Evolutionary conservation across 1,140 invertebrate species (phyloP).

Genomic region (Drosophila willistoni): DNA sequence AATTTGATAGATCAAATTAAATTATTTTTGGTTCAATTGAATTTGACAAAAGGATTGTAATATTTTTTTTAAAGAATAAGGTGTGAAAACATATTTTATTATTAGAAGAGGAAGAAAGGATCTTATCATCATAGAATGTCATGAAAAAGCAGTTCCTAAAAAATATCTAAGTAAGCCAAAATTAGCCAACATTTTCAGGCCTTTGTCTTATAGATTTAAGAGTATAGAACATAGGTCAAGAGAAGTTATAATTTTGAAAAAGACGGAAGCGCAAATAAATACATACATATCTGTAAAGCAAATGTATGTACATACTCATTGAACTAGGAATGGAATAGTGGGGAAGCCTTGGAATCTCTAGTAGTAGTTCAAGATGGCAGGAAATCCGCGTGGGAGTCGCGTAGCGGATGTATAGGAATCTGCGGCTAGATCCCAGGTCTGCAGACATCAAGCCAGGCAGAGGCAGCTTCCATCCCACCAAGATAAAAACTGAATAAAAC

Average conservation of each 20-base stretch:
- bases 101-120: too few species aligned
- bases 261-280: constrained; percentile 41
- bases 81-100: too few species aligned
- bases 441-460: background rate
- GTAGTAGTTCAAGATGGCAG: constrained; percentile 26
- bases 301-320: constrained; percentile 67
- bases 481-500: background rate
- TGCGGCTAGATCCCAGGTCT: background rate
- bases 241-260: background rate
- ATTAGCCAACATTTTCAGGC: too few species aligned
- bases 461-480: constrained; percentile 1
- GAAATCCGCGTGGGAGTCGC: constrained; percentile 69
- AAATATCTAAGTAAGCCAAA: too few species aligned
- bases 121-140: too few species aligned
- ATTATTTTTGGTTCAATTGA: too few species aligned
- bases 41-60: too few species aligned
- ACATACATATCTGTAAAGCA: background rate
- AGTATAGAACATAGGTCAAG: background rate
- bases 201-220: too few species aligned
- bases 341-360: background rate
- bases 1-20: too few species aligned
- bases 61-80: too few species aligned
- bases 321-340: constrained; percentile 55
- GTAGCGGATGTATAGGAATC: constrained; percentile 25
- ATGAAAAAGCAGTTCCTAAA: too few species aligned